Evolutionary conservation across 2,113 vertebrate species (phyloP), one percentile per base, ranked within the genome.

Genomic region (Phasianus colchicus): DNA sequence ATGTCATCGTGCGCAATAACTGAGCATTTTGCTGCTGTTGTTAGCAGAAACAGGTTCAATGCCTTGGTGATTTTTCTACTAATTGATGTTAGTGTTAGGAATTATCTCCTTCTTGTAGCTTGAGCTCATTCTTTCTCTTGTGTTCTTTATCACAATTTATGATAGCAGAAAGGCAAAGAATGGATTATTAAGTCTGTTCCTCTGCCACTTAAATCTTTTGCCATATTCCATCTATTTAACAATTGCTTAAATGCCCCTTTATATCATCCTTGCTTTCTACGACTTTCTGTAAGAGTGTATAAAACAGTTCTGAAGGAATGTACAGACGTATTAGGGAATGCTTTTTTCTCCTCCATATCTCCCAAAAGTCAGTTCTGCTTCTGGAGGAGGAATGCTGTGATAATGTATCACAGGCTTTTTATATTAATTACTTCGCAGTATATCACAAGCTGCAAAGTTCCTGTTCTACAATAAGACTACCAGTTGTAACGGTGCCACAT

Each of bases 21-120:
- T 43, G 64, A 67, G 76, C 83, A 86, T 84, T 93, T 84, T 86
- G 11, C 77, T 88, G 69, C 67, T 93, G 88, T 42, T 94, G 60
- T 77, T 86, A 90, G 83, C 40, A 88, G 83, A 86, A 95, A 12
- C 47, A 84, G 48, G 17, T 83, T 93, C 25, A 64, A 43, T 63
- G 65, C 47, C 90, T 91, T 69, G 64, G 34, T 90, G 73, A 86
- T 81, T 94, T 83, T 24, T 60, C 75, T 89, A 48, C 90, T 93
- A 93, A 94, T 77, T 86, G 52, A 72, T 88, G 29, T 65, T 86
- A 82, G 52, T 57, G 22, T 70, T 94, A 76, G 72, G 80, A 92
- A 89, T 96, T 78, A 72, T 65, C 52, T 92, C 38, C 57, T 61
- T 94, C 57, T 61, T 94, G 87, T 92, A 83, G 36, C 60, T 86